Evolutionary conservation across 1,140 invertebrate species (phyloP), one percentile per base, ranked within the genome.

Genomic region (Rhynchophorus ferrugineus): DNA sequence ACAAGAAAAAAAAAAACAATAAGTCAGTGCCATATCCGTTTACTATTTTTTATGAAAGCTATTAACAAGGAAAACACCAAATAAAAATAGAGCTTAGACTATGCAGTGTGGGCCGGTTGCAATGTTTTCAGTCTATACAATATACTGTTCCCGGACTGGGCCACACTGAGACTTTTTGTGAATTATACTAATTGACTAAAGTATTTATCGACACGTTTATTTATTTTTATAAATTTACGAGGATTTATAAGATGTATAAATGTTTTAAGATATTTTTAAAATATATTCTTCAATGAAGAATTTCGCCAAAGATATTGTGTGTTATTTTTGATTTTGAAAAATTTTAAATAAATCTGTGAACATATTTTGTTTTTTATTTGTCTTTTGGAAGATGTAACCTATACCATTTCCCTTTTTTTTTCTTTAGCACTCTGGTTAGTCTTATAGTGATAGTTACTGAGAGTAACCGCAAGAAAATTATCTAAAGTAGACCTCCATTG

Each of bases 281-380:
- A 21, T 48, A 17, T 45, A 16, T 45, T 45, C 43, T 45, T 24
- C n/a, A 45, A 43, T 43, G 45, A 44, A 17, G 20, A 16, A 29
- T 13, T 37, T 51, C 42, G 49, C 49, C 49, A 51, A 51, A 51
- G 49, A 51, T 51, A 44, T 51, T 44, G 42, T 51, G 43, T 51
- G 41, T 51, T 51, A 44, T 51, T 51, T 51, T 44, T 50, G 48
- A 50, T 33, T 35, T 29, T 51, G 34, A 11, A 19, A 51, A 35
- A 44, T 51, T 51, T 51, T 44, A 51, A 51, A 22, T 44, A 44
- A 44, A 44, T 17, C 16, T 24, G 20, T 29, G n/a, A 49, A 49
- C 11, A 20, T 41, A 49, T 37, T 45, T 3, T 13, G 3, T 37
- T 37, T 37, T 13, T 37, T 13, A 6, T n/a, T 37, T 37, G n/a